phyloP scores from a whole-genome alignment of 2,888 invertebrate species.

The Uloborus plumipes region DNA sequence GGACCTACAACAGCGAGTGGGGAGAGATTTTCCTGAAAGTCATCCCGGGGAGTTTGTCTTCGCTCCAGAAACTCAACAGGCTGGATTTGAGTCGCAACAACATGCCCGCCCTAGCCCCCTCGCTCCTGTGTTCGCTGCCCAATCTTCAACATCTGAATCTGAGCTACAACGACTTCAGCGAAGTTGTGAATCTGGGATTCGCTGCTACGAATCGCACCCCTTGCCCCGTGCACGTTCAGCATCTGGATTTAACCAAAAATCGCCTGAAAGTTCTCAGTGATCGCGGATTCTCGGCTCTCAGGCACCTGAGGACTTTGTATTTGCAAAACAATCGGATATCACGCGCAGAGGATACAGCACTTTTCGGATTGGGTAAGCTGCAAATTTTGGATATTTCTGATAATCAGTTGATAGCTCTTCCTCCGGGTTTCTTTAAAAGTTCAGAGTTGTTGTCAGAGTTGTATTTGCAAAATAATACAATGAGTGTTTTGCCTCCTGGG shows the following conservation, averaged over 20 bases:
- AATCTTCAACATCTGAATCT: slow-evolving; percentile 65
- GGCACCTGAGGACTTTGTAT: slow-evolving; percentile 87
- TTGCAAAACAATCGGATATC: slow-evolving; percentile 87
- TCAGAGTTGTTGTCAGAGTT: slow-evolving; percentile 85
- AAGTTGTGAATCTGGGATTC: slow-evolving; percentile 66
- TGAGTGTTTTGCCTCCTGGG: slow-evolving; percentile 87
- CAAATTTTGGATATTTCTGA: slow-evolving; percentile 80
- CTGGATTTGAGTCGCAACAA: slow-evolving; percentile 66
- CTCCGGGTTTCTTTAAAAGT: slow-evolving; percentile 81
- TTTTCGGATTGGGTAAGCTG: slow-evolving; percentile 74
- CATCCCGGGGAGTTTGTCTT: slow-evolving; percentile 61
- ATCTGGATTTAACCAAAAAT: slow-evolving; percentile 74
- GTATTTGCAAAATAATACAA: slow-evolving; percentile 91
- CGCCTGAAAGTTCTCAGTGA: slow-evolving; percentile 84
- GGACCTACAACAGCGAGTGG: slow-evolving; percentile 67
- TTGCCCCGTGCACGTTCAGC: slow-evolving; percentile 64
- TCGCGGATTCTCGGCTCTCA: slow-evolving; percentile 81
- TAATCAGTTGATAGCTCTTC: slow-evolving; percentile 78
- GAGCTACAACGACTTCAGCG: slow-evolving; percentile 65
- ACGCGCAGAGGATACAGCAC: slow-evolving; percentile 67
- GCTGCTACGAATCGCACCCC: slow-evolving; percentile 59
- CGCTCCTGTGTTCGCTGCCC: slow-evolving; percentile 64
- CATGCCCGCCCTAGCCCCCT: slow-evolving; percentile 62
- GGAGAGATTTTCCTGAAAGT: slow-evolving; percentile 65
- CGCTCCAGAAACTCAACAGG: slow-evolving; percentile 58